Evolutionary conservation across 2,797 vertebrate species (phyloP).

Genomic region (Lutjanus argentimaculatus): DNA sequence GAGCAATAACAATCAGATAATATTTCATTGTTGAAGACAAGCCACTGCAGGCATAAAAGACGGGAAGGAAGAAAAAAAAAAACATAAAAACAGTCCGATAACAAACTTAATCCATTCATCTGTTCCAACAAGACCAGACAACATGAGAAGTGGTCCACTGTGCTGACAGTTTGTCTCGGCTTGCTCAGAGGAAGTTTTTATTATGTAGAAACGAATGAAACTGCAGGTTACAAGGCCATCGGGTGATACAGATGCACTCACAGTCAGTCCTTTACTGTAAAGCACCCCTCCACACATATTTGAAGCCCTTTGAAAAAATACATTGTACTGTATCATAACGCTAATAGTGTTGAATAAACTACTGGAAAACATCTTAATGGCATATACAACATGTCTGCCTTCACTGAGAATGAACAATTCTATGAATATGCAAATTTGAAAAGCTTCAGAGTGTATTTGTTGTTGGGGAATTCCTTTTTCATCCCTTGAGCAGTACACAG

Average conservation of each 20-base stretch:
- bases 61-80: neutral
- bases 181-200: slow-evolving; percentile 21
- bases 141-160: slow-evolving; percentile 11
- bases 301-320: slow-evolving; percentile 32
- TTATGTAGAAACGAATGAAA: slow-evolving; percentile 14
- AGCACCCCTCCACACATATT: neutral
- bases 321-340: slow-evolving; percentile 9
- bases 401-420: slow-evolving; percentile 9
- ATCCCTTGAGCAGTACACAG: neutral
- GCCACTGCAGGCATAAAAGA: slow-evolving; percentile 39
- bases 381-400: neutral
- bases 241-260: slow-evolving; percentile 11
- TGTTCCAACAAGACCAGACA: slow-evolving; percentile 53
- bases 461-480: slow-evolving; percentile 30
- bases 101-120: slow-evolving; percentile 57
- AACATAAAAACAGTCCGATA: slow-evolving; percentile 32
- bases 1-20: slow-evolving; percentile 42
- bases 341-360: neutral
- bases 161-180: slow-evolving; percentile 14
- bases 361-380: neutral
- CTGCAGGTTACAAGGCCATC: slow-evolving; percentile 2
- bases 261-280: slow-evolving; percentile 5
- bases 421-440: slow-evolving; percentile 38
- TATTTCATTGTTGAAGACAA: slow-evolving; percentile 44
- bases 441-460: slow-evolving; percentile 13